A percentile compares a stretch with the other conserved stretches of the same genome.
phyloP scores from a whole-genome alignment of 2,888 invertebrate species.

The Agriopis leucophaearia region DNA sequence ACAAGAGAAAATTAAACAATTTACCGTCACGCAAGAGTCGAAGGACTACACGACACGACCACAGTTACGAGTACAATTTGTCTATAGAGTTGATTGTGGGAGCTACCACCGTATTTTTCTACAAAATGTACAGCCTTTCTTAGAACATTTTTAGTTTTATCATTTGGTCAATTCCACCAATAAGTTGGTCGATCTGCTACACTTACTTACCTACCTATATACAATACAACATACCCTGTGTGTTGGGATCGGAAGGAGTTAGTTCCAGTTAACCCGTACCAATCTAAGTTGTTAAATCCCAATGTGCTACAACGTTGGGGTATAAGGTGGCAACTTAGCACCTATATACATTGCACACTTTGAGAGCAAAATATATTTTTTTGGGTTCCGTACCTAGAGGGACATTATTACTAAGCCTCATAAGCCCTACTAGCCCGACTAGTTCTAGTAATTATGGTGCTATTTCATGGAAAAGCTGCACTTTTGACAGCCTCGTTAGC shows the following conservation, averaged over 20 bases:
- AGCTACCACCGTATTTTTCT: neutral
- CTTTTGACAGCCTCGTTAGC: too few species aligned
- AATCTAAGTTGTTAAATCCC: conserved; percentile 69
- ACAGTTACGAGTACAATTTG: neutral
- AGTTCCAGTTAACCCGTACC: conserved; percentile 48
- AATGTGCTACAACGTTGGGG: conserved; percentile 56
- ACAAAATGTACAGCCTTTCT: neutral
- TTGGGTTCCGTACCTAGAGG: too few species aligned
- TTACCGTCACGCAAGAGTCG: conserved; percentile 13
- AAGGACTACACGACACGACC: too few species aligned
- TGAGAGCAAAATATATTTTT: too few species aligned
- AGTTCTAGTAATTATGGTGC: too few species aligned
- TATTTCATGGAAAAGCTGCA: too few species aligned
- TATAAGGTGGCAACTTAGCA: conserved; percentile 39
- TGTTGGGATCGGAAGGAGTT: conserved; percentile 46
- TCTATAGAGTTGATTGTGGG: neutral
- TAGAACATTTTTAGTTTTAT: neutral
- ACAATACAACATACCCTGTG: neutral
- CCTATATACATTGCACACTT: too few species aligned
- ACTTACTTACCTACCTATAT: neutral
- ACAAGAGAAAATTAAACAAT: neutral
- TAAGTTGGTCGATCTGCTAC: neutral
- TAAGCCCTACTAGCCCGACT: too few species aligned
- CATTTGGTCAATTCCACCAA: neutral
- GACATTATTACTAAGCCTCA: too few species aligned